Conservation (phyloP, 2,113 vertebrate species). For the Neogale vison region DNA sequence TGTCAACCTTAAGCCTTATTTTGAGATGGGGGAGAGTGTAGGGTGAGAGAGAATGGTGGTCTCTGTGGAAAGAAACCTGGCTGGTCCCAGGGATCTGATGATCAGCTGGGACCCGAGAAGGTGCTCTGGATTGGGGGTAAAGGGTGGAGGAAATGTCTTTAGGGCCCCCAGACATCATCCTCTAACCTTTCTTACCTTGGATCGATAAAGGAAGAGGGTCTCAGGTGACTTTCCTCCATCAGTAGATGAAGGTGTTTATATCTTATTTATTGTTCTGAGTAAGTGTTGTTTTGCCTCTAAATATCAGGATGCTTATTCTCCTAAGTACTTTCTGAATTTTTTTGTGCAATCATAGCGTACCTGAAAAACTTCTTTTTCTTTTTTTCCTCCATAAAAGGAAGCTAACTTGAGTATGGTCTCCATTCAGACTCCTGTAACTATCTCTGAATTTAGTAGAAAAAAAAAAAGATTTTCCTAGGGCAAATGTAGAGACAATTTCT, state of each 20-base stretch:
- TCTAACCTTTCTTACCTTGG: not conserved
- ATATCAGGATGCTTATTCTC: not conserved
- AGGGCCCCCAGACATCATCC: not conserved
- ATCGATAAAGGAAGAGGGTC: not conserved
- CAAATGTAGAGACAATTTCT: not conserved
- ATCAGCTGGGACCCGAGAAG: not conserved
- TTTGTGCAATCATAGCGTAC: not conserved
- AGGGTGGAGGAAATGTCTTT: not conserved
- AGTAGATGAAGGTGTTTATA: not conserved
- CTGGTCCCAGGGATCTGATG: not conserved
- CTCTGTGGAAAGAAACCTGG: not conserved
- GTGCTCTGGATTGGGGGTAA: not conserved
- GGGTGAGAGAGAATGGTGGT: not conserved
- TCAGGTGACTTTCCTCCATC: not conserved
- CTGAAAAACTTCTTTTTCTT: not conserved
- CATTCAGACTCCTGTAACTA: not conserved
- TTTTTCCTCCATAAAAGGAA: not conserved
- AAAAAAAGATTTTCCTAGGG: slow-evolving; percentile 4
- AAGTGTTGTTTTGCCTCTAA: slow-evolving; percentile 28
- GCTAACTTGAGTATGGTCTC: not conserved
- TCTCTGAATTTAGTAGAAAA: not conserved
- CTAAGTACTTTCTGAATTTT: not conserved
- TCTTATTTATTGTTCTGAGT: not conserved
- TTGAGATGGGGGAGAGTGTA: not conserved
- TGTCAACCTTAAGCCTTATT: not conserved